Conservation (phyloP, 2,888 invertebrate species). For the Brachyptera putata region DNA sequence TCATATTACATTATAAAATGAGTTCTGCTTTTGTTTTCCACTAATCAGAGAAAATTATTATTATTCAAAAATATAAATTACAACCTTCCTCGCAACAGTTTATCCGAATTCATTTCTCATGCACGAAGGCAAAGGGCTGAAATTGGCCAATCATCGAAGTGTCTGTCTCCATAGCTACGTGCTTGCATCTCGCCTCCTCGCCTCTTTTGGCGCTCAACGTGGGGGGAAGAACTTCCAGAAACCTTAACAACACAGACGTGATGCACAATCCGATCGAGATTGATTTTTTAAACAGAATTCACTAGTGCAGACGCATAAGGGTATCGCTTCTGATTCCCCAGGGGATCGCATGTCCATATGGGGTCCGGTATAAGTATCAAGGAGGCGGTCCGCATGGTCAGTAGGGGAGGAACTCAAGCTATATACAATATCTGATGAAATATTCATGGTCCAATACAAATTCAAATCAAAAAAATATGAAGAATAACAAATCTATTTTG, state of each 20-base stretch:
- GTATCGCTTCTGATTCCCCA: background rate
- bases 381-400: conserved; percentile 2
- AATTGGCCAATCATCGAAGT: background rate
- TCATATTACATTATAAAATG: too few species aligned
- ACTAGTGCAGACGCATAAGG: background rate
- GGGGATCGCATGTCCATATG: background rate
- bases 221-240: too few species aligned
- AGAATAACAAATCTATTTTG: too few species aligned
- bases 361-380: background rate
- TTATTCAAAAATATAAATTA: background rate
- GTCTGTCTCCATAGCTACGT: too few species aligned
- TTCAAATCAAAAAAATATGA: conserved; percentile 2
- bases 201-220: too few species aligned
- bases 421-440: too few species aligned
- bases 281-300: background rate
- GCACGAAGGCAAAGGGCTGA: conserved; percentile 1
- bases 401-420: background rate
- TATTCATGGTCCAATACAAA: background rate
- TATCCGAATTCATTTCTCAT: conserved; percentile 1
- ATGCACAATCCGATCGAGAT: background rate
- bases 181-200: too few species aligned
- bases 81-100: background rate
- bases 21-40: too few species aligned
- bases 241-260: background rate
- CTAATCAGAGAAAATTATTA: too few species aligned